Evolutionary conservation across 2,113 vertebrate genomes (phyloP), one percentile per base, ranked within the genome.

Genomic region (Axis porcinus): DNA sequence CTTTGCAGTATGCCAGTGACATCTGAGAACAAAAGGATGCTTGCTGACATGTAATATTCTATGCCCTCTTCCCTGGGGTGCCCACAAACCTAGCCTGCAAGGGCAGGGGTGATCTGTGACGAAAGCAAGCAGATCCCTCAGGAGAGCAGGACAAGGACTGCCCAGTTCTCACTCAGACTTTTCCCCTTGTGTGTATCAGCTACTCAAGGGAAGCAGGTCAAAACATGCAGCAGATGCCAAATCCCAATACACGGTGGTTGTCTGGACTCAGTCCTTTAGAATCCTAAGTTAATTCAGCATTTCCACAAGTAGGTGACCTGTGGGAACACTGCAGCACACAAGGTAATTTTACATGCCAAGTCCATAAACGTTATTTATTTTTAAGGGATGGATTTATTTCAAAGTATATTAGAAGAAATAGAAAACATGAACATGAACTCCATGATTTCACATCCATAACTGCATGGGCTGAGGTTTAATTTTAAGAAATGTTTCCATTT

Each of bases 31-130:
- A 14, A 27, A 79, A 52, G 43, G 60, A 16, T 15, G 47, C 33
- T 21, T 62, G 28, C 13, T 21, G 36, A 19, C 0, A 0, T 7
- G 30, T 50, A 13, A 40, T 8, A 33, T 3, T 0, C 19, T 27
- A 3, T 9, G n/a, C 27, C 55, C 33, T 19, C 27, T 25, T 79
- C 78, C 55, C 70, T 23, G 2, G 16, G 67, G 30, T 5, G 30
- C 55, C 30, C 13, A 23, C 17, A 7, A 62, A n/a, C 89, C 14
- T n/a, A 47, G 55, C 9, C 83, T 23, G 27, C 43, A 54, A n/a
- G 1, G 50, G 79, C 81, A 45, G 36, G 45, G 78, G 16, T 40
- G 16, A 7, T 64, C 28, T 21, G n/a, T 33, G 57, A 27, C 0
- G n/a, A 47, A 7, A 40, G 30, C 5, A 45, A 67, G 36, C 57